Percentiles rank a stretch among this genome's conserved stretches.
Conservation (phyloP, 2,797 vertebrate genomes). For the Megaceryle alcyon region DNA sequence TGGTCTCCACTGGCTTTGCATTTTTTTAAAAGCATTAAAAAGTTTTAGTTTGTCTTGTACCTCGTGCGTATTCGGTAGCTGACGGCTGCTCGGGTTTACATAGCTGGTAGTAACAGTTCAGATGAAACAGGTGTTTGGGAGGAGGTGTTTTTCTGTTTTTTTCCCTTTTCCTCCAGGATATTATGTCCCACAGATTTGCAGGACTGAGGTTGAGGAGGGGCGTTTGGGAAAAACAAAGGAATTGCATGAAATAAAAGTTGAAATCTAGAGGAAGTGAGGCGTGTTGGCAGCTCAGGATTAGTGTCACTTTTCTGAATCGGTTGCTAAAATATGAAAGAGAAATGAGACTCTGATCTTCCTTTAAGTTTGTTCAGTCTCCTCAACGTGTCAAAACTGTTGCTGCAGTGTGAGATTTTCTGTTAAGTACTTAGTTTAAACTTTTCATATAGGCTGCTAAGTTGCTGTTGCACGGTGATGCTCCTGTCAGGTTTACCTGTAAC, state of each 20-base stretch:
- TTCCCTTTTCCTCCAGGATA: neutral
- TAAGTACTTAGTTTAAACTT: neutral
- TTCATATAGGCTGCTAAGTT: neutral
- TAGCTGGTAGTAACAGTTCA: neutral
- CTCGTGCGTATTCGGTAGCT: neutral
- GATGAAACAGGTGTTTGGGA: neutral
- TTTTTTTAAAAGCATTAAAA: neutral
- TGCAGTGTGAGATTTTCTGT: neutral
- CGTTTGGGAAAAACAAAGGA: neutral
- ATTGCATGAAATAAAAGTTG: neutral
- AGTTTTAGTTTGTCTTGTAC: neutral
- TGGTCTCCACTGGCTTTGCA: neutral
- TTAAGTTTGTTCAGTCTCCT: neutral
- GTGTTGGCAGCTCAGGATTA: neutral
- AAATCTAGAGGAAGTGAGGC: neutral
- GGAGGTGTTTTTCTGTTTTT: neutral
- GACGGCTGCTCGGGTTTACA: neutral
- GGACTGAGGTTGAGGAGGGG: neutral
- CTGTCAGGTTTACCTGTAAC: neutral
- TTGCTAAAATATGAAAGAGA: neutral
- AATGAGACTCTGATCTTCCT: neutral
- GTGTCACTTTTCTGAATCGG: neutral
- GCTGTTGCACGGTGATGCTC: neutral
- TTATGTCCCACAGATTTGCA: neutral
- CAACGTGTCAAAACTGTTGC: neutral